Evolutionary conservation across 2,888 invertebrate species (phyloP).

Genomic region (Aphidoletes aphidimyza): DNA sequence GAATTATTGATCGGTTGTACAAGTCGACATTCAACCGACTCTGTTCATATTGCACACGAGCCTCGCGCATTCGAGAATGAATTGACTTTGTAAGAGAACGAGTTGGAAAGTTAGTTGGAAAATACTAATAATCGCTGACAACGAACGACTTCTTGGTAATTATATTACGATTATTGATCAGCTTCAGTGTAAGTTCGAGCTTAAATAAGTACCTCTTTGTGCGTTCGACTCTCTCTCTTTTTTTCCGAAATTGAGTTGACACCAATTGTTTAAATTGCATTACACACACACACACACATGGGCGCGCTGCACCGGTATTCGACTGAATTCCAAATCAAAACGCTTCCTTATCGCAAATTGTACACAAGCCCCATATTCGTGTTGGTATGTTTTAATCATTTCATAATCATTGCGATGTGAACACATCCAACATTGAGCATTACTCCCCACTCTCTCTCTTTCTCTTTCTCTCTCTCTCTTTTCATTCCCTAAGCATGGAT

Average conservation of each 20-base stretch:
- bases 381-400: not conserved
- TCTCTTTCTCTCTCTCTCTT: too few species aligned
- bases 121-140: not conserved
- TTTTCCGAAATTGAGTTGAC: conserved; percentile 38
- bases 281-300: too few species aligned
- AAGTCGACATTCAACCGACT: conserved; percentile 12
- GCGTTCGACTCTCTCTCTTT: too few species aligned
- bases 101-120: not conserved
- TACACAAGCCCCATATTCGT: not conserved
- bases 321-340: conserved; percentile 12
- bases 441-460: too few species aligned
- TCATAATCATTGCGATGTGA: not conserved
- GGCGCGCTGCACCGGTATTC: too few species aligned
- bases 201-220: conserved; percentile 16
- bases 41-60: not conserved
- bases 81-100: not conserved
- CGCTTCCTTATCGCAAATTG: not conserved
- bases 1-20: not conserved
- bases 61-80: not conserved
- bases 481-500: not conserved
- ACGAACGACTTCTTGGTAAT: conserved; percentile 39
- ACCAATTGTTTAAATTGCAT: conserved; percentile 43
- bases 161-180: conserved; percentile 43
- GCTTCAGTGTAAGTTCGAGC: not conserved
- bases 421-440: too few species aligned